Evolutionary conservation across 1,140 invertebrate species (phyloP).

Genomic region (Anagrus nilaparvatae): DNA sequence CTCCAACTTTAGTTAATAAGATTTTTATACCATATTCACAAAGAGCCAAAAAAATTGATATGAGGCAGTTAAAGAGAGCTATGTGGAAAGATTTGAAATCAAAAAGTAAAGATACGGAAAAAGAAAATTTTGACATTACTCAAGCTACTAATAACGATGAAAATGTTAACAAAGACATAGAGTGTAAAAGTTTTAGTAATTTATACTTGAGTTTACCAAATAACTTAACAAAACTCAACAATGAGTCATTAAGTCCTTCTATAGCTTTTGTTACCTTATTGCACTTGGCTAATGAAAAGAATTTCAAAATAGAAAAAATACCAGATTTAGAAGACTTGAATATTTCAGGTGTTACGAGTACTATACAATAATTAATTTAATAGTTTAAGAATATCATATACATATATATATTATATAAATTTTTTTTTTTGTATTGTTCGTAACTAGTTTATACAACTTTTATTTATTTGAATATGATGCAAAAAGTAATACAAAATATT

Average conservation of each 20-base stretch:
- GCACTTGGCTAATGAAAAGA: slow-evolving; percentile 71
- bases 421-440: no score
- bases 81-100: slow-evolving; percentile 53
- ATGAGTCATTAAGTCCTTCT: slow-evolving; percentile 61
- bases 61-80: slow-evolving; percentile 61
- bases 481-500: no score
- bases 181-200: slow-evolving; percentile 36
- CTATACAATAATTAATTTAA: no score
- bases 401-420: no score
- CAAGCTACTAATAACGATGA: slow-evolving; percentile 25
- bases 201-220: slow-evolving; percentile 51
- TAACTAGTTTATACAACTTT: no score
- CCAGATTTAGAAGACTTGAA: slow-evolving; percentile 21
- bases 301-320: slow-evolving; percentile 18
- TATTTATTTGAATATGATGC: no score
- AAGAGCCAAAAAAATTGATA: slow-evolving; percentile 69
- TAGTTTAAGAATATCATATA: no score
- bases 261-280: slow-evolving; percentile 66
- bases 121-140: slow-evolving; percentile 25
- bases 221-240: slow-evolving; percentile 49
- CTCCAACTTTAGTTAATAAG: slow-evolving; percentile 46
- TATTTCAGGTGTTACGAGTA: slow-evolving; percentile 15
- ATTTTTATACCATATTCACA: slow-evolving; percentile 63
- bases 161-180: slow-evolving; percentile 20
- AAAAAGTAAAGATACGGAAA: slow-evolving; percentile 16